Base-by-base conservation (phyloP, 2,113 vertebrate species). In the Zosterops lateralis region DNA sequence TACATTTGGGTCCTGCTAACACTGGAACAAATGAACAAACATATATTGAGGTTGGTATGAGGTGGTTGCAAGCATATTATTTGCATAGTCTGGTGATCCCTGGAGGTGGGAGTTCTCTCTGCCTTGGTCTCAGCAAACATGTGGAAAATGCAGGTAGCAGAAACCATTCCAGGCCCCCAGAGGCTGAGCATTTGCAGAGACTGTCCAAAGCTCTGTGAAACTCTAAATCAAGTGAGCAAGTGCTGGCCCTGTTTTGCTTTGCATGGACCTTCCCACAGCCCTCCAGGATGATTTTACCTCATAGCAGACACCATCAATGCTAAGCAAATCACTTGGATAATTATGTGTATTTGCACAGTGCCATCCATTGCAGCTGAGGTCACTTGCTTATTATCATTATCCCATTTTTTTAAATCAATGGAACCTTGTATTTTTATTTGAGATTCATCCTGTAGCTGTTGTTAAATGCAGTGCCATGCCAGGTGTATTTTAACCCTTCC, bases 251-350 rank as follows among this genome's bases (percentile, higher is more conserved):
- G 53, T 14, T 80, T 14, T 8, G 3, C 57, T 91, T 72, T 74
- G 53, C 56, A 40, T 3, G 25, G 48, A 31, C 51, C 89, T 68
- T n/a, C 89, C 56, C 89, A 58, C 45, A 66, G 90, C 7, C 5
- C 67, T 84, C 68, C 81, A 53, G 88, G 51, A 40, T 36, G 76
- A 13, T 89, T 95, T 47, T 40, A 66, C 74, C 89, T 70, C 82
- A 9, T 9, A 34, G 17, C 61, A 84, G 79, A 96, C 87, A 89
- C 36, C 86, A 93, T 48, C 95, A 71, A 40, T 83, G 71, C 65
- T 61, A 71, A 95, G 75, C 72, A 89, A 84, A 93, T 92, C 67
- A 72, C 73, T 83, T 61, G 36, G 66, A 81, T 80, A 94, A 96
- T 88, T 83, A 83, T 29, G 40, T 56, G 65, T 68, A 66, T 86